These are phyloP conservation scores for Caenorhabditis panamensis DNA, from an alignment of 2,888 invertebrate genomes.

Conservation along the genomic window DNA sequence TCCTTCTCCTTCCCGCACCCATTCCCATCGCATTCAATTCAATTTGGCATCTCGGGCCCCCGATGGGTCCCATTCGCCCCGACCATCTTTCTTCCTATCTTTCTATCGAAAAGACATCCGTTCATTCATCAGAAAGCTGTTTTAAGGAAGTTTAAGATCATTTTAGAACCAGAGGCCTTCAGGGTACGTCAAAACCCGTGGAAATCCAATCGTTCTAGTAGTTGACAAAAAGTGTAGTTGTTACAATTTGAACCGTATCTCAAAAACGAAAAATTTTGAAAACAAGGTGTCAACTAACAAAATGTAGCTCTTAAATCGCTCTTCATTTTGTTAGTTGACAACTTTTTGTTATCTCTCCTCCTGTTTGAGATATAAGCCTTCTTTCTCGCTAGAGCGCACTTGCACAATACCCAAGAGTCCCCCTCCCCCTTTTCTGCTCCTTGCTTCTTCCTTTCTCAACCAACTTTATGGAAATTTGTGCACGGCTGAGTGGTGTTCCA, in stretches of 20 bases:
- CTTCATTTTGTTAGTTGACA: too few relatives aligned
- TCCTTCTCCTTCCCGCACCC: conserved; percentile 26
- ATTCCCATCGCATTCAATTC: conserved; percentile 35
- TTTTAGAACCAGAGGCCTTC: too few relatives aligned
- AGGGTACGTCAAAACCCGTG: too few relatives aligned
- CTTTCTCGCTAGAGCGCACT: background rate
- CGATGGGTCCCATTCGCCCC: background rate
- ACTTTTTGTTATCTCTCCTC: background rate
- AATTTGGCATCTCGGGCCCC: conserved; percentile 44
- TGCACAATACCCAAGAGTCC: too few relatives aligned
- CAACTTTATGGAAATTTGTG: conserved; percentile 52
- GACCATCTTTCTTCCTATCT: background rate
- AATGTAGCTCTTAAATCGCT: too few relatives aligned
- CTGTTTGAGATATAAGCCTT: background rate
- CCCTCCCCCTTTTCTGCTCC: conserved; percentile 7
- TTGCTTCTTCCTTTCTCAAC: conserved; percentile 13
- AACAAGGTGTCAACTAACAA: too few relatives aligned
- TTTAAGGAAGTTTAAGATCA: too few relatives aligned
- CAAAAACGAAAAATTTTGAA: too few relatives aligned
- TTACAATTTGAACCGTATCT: too few relatives aligned
- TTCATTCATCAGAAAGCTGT: too few relatives aligned
- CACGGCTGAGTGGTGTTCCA: conserved; percentile 54
- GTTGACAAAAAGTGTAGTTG: too few relatives aligned
- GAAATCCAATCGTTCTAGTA: too few relatives aligned
- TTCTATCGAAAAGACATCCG: background rate